Conservation (phyloP, 2,113 vertebrate genomes). For the Probosciger aterrimus region DNA sequence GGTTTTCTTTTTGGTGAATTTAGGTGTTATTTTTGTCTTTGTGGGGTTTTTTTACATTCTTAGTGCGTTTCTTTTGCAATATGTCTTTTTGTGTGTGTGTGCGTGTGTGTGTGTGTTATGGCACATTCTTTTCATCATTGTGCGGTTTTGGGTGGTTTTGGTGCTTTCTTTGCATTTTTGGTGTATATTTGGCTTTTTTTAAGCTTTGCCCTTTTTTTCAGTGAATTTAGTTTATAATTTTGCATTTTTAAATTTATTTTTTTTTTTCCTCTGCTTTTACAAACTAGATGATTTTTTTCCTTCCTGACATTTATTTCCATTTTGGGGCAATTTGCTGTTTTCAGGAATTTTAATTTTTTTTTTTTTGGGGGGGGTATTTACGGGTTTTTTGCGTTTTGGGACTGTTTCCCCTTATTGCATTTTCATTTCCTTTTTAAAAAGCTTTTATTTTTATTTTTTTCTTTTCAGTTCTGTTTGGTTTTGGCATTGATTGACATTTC, state of each 20-base stretch:
- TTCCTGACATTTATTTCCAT: not conserved
- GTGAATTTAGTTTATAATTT: not conserved
- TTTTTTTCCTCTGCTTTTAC: not conserved
- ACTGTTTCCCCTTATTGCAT: not conserved
- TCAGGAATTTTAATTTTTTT: not conserved
- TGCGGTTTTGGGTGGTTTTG: not conserved
- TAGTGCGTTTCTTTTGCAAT: not conserved
- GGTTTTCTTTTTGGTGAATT: accelerated
- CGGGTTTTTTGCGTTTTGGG: not conserved
- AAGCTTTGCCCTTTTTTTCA: not conserved
- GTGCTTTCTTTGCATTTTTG: not conserved
- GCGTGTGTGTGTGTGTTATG: not conserved
- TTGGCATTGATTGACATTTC: not conserved
- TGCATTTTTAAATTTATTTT: not conserved
- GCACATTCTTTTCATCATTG: not conserved
- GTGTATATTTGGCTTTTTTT: not conserved
- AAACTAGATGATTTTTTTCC: not conserved
- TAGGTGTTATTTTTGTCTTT: not conserved
- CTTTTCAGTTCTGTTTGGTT: not conserved
- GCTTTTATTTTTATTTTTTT: not conserved
- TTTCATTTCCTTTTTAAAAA: not conserved
- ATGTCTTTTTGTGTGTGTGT: not conserved
- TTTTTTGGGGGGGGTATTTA: accelerated
- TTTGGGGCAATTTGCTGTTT: not conserved
- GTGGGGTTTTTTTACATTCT: not conserved